phyloP scores from a whole-genome alignment of 2,888 invertebrate genomes.

The Dryobotodes eremita region DNA sequence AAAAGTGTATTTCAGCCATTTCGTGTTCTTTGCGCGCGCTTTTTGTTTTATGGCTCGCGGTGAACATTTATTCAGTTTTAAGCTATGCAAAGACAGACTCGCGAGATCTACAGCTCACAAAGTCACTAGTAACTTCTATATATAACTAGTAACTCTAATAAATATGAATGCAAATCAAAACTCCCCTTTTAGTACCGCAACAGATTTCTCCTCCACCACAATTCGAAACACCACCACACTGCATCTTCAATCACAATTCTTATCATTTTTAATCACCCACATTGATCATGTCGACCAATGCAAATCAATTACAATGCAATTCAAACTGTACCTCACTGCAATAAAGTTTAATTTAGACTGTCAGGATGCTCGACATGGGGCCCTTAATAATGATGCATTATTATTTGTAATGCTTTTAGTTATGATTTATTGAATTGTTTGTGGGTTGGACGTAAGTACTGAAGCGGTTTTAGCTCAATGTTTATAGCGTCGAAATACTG shows the following conservation, averaged over 20 bases:
- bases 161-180: not conserved
- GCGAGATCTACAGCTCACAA: too few relatives aligned
- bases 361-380: constrained; percentile 24
- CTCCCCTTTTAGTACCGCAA: not conserved
- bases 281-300: constrained; percentile 56
- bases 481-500: not conserved
- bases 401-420: constrained; percentile 52
- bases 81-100: too few relatives aligned
- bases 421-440: constrained; percentile 54
- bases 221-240: constrained; percentile 8
- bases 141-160: not conserved
- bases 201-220: constrained; percentile 2
- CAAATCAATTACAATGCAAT: constrained; percentile 51
- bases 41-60: too few relatives aligned
- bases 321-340: constrained; percentile 27
- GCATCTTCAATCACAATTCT: constrained; percentile 52
- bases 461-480: not conserved
- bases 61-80: too few relatives aligned
- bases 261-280: constrained; percentile 57
- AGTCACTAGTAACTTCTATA: too few relatives aligned
- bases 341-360: constrained; percentile 62
- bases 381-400: constrained; percentile 63
- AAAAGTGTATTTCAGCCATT: too few relatives aligned
- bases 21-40: too few relatives aligned
- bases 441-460: not conserved